Evolutionary conservation across 2,888 invertebrate genomes (phyloP), one percentile per base, ranked within the genome.

Genomic region (Nephrotoma flavescens): DNA sequence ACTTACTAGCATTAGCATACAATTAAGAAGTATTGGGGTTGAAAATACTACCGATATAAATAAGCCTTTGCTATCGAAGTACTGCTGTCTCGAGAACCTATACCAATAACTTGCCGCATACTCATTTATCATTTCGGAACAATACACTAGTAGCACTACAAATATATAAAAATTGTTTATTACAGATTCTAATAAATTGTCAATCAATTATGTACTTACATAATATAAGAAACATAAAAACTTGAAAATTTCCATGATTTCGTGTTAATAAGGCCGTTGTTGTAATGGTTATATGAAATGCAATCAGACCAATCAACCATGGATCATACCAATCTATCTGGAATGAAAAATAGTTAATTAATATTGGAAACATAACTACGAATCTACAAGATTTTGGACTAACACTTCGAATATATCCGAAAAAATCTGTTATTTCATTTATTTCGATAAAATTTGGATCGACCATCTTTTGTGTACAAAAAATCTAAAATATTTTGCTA

Each of bases 1-100:
- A 95, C 97, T 95, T 93, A 98, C 97, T 94, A 98, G 96, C 94
- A 98, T 95, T 88, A 98, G 94, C 95, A 98, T 96, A 90, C 97
- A 98, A 92, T 97, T 98, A 86, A 98, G 93, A 87, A 98, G 93
- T 89, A 98, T 95, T 41, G 98, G 98, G 90, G 97, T 95, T n/a
- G 97, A 98, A 92, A 97, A 97, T 41, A 98, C 96, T 11, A 97
- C 94, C 0, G 98, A 98, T 93, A 98, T 97, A 91, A 98, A 98
- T 86, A 98, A 93, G 31, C 98, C 98, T 92, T 96, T 96, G 89
- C 96, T 96, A 91, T 98, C 98, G 91, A 98, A 98, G 91, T 98
- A 98, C 90, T 98, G 98, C 89, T 98, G 97, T 89, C 95, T 94
- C 0, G 98, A 96, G 91, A 98, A 97, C 87, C 95, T 92, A 89